These are phyloP conservation scores for Rhagoletis zephyria DNA, from an alignment of 1,140 invertebrate genomes.

Conservation along the genomic window DNA sequence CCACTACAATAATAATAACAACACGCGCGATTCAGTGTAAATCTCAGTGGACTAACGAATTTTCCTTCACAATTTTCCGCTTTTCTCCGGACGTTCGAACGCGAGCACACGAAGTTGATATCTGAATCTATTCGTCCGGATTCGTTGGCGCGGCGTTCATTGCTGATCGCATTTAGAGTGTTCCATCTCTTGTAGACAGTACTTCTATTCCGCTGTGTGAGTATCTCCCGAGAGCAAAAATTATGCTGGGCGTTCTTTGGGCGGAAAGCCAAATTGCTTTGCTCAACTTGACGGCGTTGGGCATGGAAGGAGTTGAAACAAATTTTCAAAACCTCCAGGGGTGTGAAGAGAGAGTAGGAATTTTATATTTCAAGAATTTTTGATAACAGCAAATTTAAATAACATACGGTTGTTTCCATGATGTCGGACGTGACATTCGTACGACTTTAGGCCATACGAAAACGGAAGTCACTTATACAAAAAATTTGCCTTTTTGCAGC, in stretches of 20 bases:
- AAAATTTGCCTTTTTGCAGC: too few species aligned
- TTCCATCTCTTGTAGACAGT: not conserved
- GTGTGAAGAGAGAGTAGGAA: too few species aligned
- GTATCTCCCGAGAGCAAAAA: not conserved
- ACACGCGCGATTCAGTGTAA: not conserved
- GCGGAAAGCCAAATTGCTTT: not conserved
- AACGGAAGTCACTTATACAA: too few species aligned
- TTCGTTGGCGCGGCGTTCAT: too few species aligned
- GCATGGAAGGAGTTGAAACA: too few species aligned
- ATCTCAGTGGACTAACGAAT: not conserved
- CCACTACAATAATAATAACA: conserved; percentile 9
- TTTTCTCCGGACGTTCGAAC: conserved; percentile 16
- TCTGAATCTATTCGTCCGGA: not conserved
- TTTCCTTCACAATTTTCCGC: conserved; percentile 35
- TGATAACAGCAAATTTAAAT: too few species aligned
- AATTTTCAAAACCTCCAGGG: too few species aligned
- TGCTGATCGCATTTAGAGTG: not conserved
- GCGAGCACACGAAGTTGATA: conserved; percentile 23
- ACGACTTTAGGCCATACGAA: too few species aligned
- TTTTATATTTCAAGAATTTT: too few species aligned
- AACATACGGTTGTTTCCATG: too few species aligned
- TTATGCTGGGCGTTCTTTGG: not conserved
- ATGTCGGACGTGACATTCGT: too few species aligned
- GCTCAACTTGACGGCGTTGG: too few species aligned
- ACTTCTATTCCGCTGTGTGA: not conserved